Evolutionary conservation across 2,888 invertebrate genomes (phyloP), one percentile per base, ranked within the genome.

Genomic region (Poecilus cupreus): DNA sequence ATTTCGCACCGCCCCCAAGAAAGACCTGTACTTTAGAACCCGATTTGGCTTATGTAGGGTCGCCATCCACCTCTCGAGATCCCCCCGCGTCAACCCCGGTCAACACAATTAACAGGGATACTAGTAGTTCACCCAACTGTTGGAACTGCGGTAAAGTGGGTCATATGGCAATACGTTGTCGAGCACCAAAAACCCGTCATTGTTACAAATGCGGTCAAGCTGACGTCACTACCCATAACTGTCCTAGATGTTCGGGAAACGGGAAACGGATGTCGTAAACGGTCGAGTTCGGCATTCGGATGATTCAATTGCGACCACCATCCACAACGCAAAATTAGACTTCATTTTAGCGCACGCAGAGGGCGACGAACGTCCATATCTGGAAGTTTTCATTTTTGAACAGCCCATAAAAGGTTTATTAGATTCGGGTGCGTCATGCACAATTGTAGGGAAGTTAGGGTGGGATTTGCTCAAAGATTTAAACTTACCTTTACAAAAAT

Each of bases 61-160:
- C 3, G 2, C n/a, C 60, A 5, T 24, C 32, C 3, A 26, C 24
- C 2, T 49, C 49, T 5, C 5, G 16, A 16, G 20, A 6, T 24
- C 11, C 13, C n/a, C 4, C 37, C 13, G 11, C 13, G 2, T 13
- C 18, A n/a, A 6, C 49, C 2, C 49, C 2, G 3, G 18, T 32
- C 39, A 32, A 32, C 11, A n/a, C 32, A 10, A 5, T 43, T 10
- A 13, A 5, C 3, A n/a, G 43, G 11, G 43, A n/a, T 37, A 4
- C 5, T 37, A 20, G 16, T 18, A 20, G n/a, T 4, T 6, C 10
- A 20, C 18, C 5, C 22, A 4, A n/a, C 8, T 80, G 80, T 54
- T 74, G 74, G 72, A 72, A 74, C 43, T 80, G 80, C 24, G 13
- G 24, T 8, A 11, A 22, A 11, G n/a, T 11, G 13, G 51, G 37